phyloP scores from a whole-genome alignment of 2,888 invertebrate genomes.

The Dugesia japonica region DNA sequence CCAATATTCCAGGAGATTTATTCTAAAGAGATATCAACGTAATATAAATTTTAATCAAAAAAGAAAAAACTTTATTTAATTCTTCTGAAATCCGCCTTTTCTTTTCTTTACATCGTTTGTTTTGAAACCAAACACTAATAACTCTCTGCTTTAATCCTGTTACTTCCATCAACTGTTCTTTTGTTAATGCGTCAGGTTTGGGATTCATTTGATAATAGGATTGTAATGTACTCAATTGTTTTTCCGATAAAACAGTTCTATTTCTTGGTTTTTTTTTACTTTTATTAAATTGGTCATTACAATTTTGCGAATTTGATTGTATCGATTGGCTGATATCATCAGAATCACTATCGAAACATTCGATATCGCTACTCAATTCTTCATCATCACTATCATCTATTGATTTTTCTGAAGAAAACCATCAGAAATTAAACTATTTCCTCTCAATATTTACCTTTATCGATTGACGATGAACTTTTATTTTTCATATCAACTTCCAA shows the following conservation, averaged over 20 bases:
- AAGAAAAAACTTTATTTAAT: neutral
- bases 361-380: neutral
- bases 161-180: neutral
- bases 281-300: neutral
- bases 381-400: neutral
- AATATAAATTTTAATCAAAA: neutral
- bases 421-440: neutral
- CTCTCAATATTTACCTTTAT: neutral
- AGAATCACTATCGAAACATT: neutral
- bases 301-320: neutral
- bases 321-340: neutral
- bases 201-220: neutral
- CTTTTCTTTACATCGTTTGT: slow-evolving; percentile 7
- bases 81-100: neutral
- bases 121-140: slow-evolving; percentile 4
- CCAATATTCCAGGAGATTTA: neutral
- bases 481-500: neutral
- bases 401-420: neutral
- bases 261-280: neutral
- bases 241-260: neutral
- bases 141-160: neutral
- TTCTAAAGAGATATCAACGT: neutral
- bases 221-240: neutral
- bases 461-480: neutral
- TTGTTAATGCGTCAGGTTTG: neutral